phyloP scores from a whole-genome alignment of 2,888 invertebrate genomes.

The Melolontha melolontha region DNA sequence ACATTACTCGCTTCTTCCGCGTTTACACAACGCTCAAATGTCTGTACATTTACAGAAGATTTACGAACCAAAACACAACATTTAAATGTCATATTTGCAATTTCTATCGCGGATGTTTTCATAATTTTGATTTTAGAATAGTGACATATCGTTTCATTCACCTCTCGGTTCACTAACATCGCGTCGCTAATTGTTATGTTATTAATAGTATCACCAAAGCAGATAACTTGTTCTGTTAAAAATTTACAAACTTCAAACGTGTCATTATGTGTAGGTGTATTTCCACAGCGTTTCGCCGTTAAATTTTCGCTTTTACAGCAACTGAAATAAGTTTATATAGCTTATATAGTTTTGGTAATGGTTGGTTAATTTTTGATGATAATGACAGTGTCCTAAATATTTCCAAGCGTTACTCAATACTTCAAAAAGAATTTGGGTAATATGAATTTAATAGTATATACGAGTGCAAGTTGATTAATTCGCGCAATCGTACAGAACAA shows the following conservation, averaged over 20 bases:
- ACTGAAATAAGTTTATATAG: neutral
- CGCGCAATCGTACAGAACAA: no score
- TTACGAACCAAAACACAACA: conserved; percentile 21
- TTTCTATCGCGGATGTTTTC: conserved; percentile 34
- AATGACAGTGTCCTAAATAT: no score
- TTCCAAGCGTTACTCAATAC: no score
- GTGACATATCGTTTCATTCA: conserved; percentile 39
- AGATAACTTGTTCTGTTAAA: no score
- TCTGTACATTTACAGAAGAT: conserved; percentile 2
- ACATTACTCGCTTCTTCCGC: neutral
- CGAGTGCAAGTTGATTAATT: no score
- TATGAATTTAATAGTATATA: no score
- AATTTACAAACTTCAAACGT: neutral
- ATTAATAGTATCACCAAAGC: conserved; percentile 12
- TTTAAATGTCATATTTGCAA: conserved; percentile 29
- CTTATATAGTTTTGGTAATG: neutral
- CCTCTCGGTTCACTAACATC: conserved; percentile 32
- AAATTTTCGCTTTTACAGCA: no score
- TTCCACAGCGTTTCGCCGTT: no score
- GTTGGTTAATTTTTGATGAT: no score
- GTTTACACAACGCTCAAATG: neutral
- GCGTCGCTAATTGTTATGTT: conserved; percentile 12
- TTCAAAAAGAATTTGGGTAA: no score
- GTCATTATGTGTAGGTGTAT: no score
- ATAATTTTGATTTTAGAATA: conserved; percentile 39